These are phyloP conservation scores for Nipponacmea schrenckii DNA, from an alignment of 2,888 invertebrate species.

Conservation along the genomic window DNA sequence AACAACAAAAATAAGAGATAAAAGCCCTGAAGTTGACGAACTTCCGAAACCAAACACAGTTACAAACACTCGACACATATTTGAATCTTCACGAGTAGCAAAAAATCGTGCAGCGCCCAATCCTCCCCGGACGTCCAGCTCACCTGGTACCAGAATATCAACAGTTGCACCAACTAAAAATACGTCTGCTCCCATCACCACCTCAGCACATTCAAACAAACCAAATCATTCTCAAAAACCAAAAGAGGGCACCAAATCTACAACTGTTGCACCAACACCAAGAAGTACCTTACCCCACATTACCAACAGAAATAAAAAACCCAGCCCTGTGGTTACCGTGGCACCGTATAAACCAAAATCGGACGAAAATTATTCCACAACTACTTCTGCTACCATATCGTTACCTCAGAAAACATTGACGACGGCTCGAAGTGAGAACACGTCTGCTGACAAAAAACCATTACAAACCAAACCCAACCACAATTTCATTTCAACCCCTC, in stretches of 20 bases:
- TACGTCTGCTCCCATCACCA: conserved; percentile 5
- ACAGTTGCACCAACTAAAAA: not conserved
- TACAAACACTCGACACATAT: conserved; percentile 84
- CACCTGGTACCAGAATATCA: not conserved
- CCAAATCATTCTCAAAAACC: conserved; percentile 9
- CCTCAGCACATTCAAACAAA: conserved; percentile 1
- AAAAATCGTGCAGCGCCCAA: not conserved
- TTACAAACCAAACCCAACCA: not conserved
- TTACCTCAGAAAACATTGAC: conserved; percentile 16
- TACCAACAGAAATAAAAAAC: conserved; percentile 28
- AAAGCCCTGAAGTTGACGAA: conserved; percentile 68
- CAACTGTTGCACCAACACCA: not conserved
- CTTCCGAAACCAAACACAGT: conserved; percentile 90
- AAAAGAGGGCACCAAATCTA: conserved; percentile 8
- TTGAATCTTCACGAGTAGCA: conserved; percentile 71
- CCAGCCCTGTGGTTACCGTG: conserved; percentile 35
- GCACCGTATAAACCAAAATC: conserved; percentile 31
- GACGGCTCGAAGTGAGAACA: conserved; percentile 3
- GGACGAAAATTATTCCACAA: conserved; percentile 19
- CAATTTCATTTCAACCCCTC: not conserved
- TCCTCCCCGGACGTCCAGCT: not conserved
- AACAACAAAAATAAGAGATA: conserved; percentile 6
- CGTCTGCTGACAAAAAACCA: conserved; percentile 1
- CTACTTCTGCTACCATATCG: conserved; percentile 18
- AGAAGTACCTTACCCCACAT: conserved; percentile 13